Evolutionary conservation across 2,113 vertebrate species (phyloP).

Genomic region (Labeo rohita): DNA sequence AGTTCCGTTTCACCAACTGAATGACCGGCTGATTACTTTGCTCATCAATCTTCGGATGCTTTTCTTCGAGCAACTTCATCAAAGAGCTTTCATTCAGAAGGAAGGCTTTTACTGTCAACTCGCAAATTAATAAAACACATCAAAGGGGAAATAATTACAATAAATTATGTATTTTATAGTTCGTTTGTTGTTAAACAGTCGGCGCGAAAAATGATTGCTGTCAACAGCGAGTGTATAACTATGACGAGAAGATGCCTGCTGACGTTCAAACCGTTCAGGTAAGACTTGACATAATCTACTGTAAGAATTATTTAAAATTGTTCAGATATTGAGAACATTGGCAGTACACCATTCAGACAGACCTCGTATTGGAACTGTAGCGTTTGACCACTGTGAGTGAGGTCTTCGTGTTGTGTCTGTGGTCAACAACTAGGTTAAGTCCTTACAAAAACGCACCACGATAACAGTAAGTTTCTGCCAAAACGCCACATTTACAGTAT

Average conservation of each 20-base stretch:
- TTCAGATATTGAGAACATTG: neutral
- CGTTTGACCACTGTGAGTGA: neutral
- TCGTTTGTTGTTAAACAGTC: constrained; percentile 64
- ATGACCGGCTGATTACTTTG: constrained; percentile 20
- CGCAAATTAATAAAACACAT: neutral
- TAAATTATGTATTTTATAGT: constrained; percentile 34
- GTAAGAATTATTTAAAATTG: neutral
- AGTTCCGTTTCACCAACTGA: neutral
- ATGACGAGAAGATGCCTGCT: constrained; percentile 96
- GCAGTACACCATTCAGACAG: neutral
- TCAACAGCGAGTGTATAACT: constrained; percentile 87
- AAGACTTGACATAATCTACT: constrained; percentile 65
- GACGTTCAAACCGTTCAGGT: constrained; percentile 98
- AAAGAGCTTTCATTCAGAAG: neutral
- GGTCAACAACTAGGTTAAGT: neutral
- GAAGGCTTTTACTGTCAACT: neutral
- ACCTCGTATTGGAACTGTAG: neutral
- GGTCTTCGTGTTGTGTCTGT: neutral
- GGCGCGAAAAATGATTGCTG: constrained; percentile 67
- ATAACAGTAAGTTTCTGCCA: neutral
- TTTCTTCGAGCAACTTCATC: constrained; percentile 8
- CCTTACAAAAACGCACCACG: neutral
- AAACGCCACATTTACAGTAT: neutral
- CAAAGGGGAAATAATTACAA: neutral
- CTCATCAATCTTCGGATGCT: neutral